Conservation (phyloP, 2,113 vertebrate species). For the Mohoua ochrocephala region DNA sequence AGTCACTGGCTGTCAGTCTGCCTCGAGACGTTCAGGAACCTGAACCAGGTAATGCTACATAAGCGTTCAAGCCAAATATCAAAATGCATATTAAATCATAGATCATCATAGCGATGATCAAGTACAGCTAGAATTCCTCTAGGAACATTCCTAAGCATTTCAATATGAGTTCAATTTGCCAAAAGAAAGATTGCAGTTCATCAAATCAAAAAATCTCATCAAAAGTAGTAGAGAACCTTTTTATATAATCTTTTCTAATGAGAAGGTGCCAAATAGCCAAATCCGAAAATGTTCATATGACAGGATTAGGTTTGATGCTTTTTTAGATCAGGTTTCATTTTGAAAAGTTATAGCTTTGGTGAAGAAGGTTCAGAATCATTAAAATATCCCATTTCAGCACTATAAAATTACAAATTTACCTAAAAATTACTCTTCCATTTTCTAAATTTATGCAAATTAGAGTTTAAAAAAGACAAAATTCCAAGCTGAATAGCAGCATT, state of each 20-base stretch:
- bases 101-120: fast-evolving
- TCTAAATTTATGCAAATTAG: not conserved
- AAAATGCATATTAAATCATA: not conserved
- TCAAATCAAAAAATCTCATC: not conserved
- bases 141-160: not conserved
- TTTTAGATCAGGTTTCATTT: not conserved
- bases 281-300: not conserved
- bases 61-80: not conserved
- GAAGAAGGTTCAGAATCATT: not conserved
- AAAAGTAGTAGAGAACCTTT: not conserved
- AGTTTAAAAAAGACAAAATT: not conserved
- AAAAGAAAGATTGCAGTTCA: not conserved
- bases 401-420: not conserved
- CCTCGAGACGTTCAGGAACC: constrained; percentile 21
- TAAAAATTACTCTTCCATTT: not conserved
- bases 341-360: not conserved
- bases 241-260: not conserved
- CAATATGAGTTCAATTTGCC: not conserved
- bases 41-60: constrained; percentile 18
- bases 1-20: not conserved
- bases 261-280: not conserved
- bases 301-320: not conserved
- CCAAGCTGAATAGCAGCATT: not conserved
- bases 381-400: not conserved
- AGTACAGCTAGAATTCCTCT: not conserved